A percentile compares a stretch with the other conserved stretches of the same genome.
Evolutionary conservation across 1,140 invertebrate species (phyloP).

Genomic region (Cydia fagiglandana): DNA sequence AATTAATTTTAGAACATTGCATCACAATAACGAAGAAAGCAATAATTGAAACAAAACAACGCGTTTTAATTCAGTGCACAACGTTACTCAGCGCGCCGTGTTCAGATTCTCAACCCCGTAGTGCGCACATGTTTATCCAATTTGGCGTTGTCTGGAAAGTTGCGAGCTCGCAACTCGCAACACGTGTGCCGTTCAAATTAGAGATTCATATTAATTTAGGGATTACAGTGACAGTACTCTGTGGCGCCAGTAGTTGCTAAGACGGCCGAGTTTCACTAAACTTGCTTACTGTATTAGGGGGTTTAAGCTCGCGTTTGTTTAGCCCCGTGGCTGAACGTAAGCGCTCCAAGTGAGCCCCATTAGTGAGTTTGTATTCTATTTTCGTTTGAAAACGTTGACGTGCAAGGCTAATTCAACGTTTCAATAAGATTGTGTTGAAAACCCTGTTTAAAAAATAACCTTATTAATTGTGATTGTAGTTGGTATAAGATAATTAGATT

Average conservation of each 20-base stretch:
- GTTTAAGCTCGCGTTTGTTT: constrained; percentile 30
- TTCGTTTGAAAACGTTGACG: not conserved
- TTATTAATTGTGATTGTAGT: too few species aligned
- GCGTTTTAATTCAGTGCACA: not conserved
- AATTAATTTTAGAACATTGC: too few species aligned
- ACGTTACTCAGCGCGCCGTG: constrained; percentile 1
- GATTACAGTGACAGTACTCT: constrained; percentile 58
- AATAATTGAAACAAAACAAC: not conserved
- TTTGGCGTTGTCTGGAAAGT: constrained; percentile 77
- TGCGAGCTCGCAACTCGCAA: constrained; percentile 70
- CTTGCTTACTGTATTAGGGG: constrained; percentile 34
- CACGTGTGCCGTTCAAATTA: constrained; percentile 75
- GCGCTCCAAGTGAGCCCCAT: not conserved
- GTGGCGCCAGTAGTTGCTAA: constrained; percentile 43
- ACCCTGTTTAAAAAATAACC: too few species aligned
- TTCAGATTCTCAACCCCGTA: constrained; percentile 40
- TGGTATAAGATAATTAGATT: too few species aligned
- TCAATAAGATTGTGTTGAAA: too few species aligned
- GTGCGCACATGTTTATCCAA: constrained; percentile 75
- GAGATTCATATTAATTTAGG: constrained; percentile 77
- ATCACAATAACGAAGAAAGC: not conserved
- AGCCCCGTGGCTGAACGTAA: not conserved
- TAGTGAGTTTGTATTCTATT: not conserved
- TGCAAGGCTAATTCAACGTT: too few species aligned
- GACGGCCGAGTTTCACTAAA: constrained; percentile 46